Evolutionary conservation across 2,797 vertebrate species (phyloP).

Genomic region (Chiloscyllium punctatum): DNA sequence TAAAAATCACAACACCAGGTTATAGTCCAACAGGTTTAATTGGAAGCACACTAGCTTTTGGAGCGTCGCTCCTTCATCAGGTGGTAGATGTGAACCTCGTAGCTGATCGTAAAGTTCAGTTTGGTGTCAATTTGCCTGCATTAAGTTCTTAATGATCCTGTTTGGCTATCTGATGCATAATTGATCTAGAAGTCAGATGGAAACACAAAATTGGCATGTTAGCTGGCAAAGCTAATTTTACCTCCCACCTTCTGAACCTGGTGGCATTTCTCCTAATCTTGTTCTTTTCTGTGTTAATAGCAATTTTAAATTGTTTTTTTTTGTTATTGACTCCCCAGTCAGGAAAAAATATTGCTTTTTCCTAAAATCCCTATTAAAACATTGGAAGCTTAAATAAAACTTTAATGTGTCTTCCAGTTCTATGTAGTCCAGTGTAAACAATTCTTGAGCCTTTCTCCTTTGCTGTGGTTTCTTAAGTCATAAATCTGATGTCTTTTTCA

Average conservation of each 20-base stretch:
- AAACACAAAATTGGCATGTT: background rate
- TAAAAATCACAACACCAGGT: too few relatives aligned
- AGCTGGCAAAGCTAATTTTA: background rate
- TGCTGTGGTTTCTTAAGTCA: background rate
- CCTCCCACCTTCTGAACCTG: too few relatives aligned
- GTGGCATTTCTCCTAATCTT: too few relatives aligned
- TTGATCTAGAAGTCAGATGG: background rate
- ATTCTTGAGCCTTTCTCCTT: background rate
- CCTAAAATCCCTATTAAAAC: background rate
- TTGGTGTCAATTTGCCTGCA: too few relatives aligned
- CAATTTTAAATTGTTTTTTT: too few relatives aligned
- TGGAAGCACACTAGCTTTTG: too few relatives aligned
- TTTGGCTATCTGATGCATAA: background rate
- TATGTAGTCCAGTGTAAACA: background rate
- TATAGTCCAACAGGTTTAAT: too few relatives aligned
- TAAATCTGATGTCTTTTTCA: too few relatives aligned
- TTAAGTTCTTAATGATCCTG: background rate
- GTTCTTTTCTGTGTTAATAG: too few relatives aligned
- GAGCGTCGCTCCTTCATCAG: too few relatives aligned
- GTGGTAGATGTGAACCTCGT: background rate
- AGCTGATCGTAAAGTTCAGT: background rate
- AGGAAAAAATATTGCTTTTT: background rate
- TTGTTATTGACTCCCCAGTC: background rate
- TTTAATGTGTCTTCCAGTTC: background rate
- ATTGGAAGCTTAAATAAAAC: background rate